Base-by-base conservation (phyloP, 53 echinoderm and acorn worm genomes). In the Temnopleurus reevesii region DNA sequence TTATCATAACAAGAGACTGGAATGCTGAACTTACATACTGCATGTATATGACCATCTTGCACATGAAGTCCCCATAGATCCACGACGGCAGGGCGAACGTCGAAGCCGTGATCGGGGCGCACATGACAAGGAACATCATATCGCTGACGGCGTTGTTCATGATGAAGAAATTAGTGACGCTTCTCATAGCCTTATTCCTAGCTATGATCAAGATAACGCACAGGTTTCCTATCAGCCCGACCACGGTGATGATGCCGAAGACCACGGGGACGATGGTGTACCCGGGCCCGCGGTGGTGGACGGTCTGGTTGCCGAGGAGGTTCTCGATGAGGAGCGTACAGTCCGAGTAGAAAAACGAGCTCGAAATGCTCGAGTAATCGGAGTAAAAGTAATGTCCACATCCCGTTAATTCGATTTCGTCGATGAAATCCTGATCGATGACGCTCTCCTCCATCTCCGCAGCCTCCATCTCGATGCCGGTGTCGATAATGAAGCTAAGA, bases 101-200 rank as follows among this genome's bases (percentile, higher is more conserved):
- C 9, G 89, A 89, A 2, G 98, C 94, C 4, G 96, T 96, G 17
- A 93, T 91, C 33, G 98, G 98, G 4, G 93, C 95, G 63, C 98
- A 98, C 9, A 96, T 91, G 30, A 94, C 53, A 24, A 98, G 90
- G 53, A 98, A 98, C 79, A 96, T 77, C 55, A 98, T 90, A 71
- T 98, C 98, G 76, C 95, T 96, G 36, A 98, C 88, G 71, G 98
- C 98, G 12, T 96, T 92, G 84, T 98, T 98, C 94, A 98, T 94
- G 41, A 98, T 98, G 91, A 96, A 98, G 90, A 94, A 95, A 77
- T 98, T 98, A 63, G 98, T 98, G 23, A 98, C 98, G 77, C 93
- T 93, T 53, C 95, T 84, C 98, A 98, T 98, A 61, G 91, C 89
- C 24, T 93, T 90, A 59, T 93, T 94, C 6, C 95, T 89, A 2